Base-by-base conservation (phyloP, 2,113 vertebrate species). In the Channa argus region DNA sequence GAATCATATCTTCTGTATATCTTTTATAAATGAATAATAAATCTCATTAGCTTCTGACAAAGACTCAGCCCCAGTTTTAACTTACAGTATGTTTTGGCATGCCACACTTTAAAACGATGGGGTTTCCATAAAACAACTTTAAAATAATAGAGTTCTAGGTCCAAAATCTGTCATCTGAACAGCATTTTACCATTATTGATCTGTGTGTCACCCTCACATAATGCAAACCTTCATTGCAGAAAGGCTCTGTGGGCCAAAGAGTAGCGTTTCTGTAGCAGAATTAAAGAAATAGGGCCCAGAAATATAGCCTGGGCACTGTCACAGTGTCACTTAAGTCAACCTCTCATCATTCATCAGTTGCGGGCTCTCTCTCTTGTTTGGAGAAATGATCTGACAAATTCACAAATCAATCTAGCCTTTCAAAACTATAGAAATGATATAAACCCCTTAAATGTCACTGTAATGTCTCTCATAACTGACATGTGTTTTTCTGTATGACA, bases 51-150 rank as follows among this genome's bases (percentile, higher is more conserved):
- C 49, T 67, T 36, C 64, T 67, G 39, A 65, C 86, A 47, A 80
- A 79, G 70, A 63, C 53, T 67, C 73, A 46, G 76, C 71, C 67
- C 38, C n/a, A 4, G 39, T 46, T 13, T 24, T 14, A 63, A 70
- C 37, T 66, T 68, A 63, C 36, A 77, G 51, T 67, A 80, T 71
- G 68, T 87, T 79, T 82, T 83, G 72, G 71, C 86, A 84, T 86
- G 75, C 86, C 86, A 86, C 58, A 63, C 80, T 54, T 65, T 64
- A 77, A 76, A 84, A 76, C n/a, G 44, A 74, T 47, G 13, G 39
- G 39, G 10, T 54, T 66, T 74, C 50, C 46, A 76, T 83, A 77
- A 24, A 83, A 70, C 74, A 80, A 71, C 51, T 44, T 77, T n/a
- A 64, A 78, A 83, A 86, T 60, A 51, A 81, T 47, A 61, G 39